Percentiles rank a stretch among this genome's conserved stretches.
Evolutionary conservation across 2,113 vertebrate genomes (phyloP).

Genomic region (Cryptotis parvus): DNA sequence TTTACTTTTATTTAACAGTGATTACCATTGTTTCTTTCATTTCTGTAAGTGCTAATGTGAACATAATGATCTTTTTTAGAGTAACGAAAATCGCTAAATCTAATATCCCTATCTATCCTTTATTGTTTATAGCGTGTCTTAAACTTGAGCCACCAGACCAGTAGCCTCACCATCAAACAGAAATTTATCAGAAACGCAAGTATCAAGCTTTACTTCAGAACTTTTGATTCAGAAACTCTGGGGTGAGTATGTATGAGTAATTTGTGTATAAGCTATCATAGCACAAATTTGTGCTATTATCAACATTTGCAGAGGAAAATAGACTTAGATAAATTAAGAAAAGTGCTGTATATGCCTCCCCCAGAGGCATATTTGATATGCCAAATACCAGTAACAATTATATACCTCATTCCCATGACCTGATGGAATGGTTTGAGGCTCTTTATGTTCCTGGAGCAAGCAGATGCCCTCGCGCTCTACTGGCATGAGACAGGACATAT

Average conservation of each 20-base stretch:
- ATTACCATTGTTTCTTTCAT: slow-evolving; percentile 7
- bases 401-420: too few relatives aligned
- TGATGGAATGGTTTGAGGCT: too few relatives aligned
- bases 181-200: not conserved
- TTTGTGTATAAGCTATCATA: not conserved
- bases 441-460: too few relatives aligned
- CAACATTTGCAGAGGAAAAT: slow-evolving; percentile 21
- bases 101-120: not conserved
- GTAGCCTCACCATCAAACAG: not conserved
- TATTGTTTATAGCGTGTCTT: not conserved
- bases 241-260: too few relatives aligned
- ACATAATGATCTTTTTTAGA: slow-evolving; percentile 32
- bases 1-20: slow-evolving; percentile 33
- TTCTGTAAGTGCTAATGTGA: not conserved
- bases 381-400: too few relatives aligned
- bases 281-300: not conserved
- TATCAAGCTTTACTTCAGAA: not conserved
- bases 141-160: not conserved
- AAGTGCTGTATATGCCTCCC: too few relatives aligned
- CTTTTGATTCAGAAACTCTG: slow-evolving; percentile 16
- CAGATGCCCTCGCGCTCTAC: too few relatives aligned
- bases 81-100: not conserved
- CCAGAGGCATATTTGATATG: too few relatives aligned
- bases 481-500: too few relatives aligned
- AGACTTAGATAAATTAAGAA: not conserved